phyloP scores from a whole-genome alignment of 1,140 invertebrate species.

The Nasonia longicornis region DNA sequence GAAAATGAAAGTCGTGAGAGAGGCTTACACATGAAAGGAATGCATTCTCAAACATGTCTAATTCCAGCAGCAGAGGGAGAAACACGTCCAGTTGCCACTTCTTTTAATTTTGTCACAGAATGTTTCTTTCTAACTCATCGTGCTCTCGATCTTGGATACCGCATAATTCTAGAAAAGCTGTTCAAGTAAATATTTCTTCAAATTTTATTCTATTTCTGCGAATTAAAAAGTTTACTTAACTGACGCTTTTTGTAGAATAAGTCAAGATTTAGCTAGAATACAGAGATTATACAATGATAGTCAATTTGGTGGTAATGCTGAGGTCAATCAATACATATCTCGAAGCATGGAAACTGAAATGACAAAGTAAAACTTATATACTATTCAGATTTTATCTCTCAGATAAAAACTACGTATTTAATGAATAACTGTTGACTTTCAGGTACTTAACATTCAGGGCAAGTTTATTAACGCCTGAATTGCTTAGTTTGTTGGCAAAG shows the following conservation, averaged over 20 bases:
- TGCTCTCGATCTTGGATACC: slow-evolving; percentile 85
- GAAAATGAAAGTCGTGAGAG: slow-evolving; percentile 67
- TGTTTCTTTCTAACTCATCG: slow-evolving; percentile 92
- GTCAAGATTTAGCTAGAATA: slow-evolving; percentile 81
- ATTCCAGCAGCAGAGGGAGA: slow-evolving; percentile 75
- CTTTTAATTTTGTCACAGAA: slow-evolving; percentile 89
- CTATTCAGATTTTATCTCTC: slow-evolving; percentile 28
- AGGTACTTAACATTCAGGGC: slow-evolving; percentile 78
- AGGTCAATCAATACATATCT: slow-evolving; percentile 73
- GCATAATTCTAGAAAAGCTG: slow-evolving; percentile 84
- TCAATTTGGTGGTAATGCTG: slow-evolving; percentile 67
- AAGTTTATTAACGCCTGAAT: slow-evolving; percentile 79
- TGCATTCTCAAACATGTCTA: slow-evolving; percentile 82
- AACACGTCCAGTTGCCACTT: slow-evolving; percentile 70
- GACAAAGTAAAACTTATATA: slow-evolving; percentile 65
- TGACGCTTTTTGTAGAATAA: slow-evolving; percentile 50
- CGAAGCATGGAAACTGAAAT: slow-evolving; percentile 75
- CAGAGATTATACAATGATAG: slow-evolving; percentile 79
- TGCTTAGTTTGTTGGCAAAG: slow-evolving; percentile 76
- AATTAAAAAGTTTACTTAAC: slow-evolving; percentile 7
- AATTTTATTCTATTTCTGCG: slow-evolving; percentile 33
- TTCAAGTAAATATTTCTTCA: slow-evolving; percentile 64
- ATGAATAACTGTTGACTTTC: slow-evolving; percentile 26
- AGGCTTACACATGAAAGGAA: slow-evolving; percentile 75
- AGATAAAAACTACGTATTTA: neutral